Conservation (phyloP, 2,797 vertebrate genomes). For the Austrolebias charrua region DNA sequence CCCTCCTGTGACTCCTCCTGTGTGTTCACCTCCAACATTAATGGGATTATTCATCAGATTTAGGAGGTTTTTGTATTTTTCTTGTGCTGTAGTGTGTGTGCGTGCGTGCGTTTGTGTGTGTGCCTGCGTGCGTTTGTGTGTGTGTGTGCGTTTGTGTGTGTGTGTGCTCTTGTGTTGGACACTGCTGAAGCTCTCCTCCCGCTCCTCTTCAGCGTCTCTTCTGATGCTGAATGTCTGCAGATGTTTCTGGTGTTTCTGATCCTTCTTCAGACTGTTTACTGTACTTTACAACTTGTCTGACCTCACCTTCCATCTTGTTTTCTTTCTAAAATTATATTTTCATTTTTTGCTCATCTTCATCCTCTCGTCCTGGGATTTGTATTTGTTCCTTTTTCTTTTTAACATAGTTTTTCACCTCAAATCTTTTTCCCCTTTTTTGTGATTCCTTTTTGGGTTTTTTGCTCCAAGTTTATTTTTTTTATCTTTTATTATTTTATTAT, state of each 20-base stretch:
- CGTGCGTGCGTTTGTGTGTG: no score
- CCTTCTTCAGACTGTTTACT: constrained; percentile 4
- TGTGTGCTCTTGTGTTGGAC: constrained; percentile 64
- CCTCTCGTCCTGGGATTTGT: neutral
- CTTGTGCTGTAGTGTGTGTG: constrained; percentile 7
- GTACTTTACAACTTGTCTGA: constrained; percentile 14
- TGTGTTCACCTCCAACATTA: constrained; percentile 35
- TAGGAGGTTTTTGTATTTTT: neutral
- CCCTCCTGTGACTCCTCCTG: constrained; percentile 52
- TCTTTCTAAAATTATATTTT: neutral
- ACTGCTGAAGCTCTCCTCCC: constrained; percentile 72
- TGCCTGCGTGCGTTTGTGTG: constrained; percentile 20
- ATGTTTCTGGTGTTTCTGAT: constrained; percentile 22
- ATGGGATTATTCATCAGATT: constrained; percentile 6
- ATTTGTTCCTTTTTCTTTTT: neutral
- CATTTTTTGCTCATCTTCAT: no score
- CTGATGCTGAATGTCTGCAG: constrained; percentile 45
- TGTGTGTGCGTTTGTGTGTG: constrained; percentile 27
- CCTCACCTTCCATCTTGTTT: constrained; percentile 12
- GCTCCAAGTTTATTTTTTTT: no score
- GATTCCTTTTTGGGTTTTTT: neutral
- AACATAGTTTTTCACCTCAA: constrained; percentile 4
- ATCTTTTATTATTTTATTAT: no score
- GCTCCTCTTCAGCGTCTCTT: constrained; percentile 53
- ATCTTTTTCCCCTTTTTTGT: neutral